Evolutionary conservation across 2,797 vertebrate genomes (phyloP).

Genomic region (Dipus sagitta): DNA sequence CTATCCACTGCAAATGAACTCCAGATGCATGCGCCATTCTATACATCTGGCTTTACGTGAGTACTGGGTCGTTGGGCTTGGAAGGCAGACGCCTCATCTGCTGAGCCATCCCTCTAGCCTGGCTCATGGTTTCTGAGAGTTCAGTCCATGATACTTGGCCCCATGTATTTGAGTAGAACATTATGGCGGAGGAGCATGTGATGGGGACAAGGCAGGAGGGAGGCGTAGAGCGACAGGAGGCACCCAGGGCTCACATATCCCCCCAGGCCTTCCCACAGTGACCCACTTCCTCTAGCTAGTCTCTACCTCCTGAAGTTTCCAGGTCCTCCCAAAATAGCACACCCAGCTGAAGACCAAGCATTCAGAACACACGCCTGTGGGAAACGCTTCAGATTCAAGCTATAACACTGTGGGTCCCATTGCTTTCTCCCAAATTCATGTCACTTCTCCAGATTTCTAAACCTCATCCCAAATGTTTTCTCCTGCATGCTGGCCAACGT

Average conservation of each 20-base stretch:
- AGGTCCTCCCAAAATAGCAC: not conserved
- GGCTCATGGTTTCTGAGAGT: not conserved
- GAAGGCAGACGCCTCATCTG: too few relatives aligned
- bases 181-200: not conserved
- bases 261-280: not conserved
- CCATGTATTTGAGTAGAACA: not conserved
- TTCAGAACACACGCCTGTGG: not conserved
- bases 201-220: not conserved
- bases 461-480: not conserved
- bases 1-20: too few relatives aligned
- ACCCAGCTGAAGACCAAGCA: not conserved
- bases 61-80: too few relatives aligned
- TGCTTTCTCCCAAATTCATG: not conserved
- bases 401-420: not conserved
- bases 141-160: not conserved
- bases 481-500: not conserved
- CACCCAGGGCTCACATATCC: not conserved
- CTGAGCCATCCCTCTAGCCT: too few relatives aligned
- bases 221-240: rapidly evolving
- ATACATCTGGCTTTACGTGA: too few relatives aligned
- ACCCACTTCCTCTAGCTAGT: not conserved
- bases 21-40: too few relatives aligned
- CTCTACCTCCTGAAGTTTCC: not conserved
- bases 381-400: not conserved
- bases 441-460: not conserved